Conservation (phyloP, 2,888 invertebrate genomes). For the Sminthurinus aureus region DNA sequence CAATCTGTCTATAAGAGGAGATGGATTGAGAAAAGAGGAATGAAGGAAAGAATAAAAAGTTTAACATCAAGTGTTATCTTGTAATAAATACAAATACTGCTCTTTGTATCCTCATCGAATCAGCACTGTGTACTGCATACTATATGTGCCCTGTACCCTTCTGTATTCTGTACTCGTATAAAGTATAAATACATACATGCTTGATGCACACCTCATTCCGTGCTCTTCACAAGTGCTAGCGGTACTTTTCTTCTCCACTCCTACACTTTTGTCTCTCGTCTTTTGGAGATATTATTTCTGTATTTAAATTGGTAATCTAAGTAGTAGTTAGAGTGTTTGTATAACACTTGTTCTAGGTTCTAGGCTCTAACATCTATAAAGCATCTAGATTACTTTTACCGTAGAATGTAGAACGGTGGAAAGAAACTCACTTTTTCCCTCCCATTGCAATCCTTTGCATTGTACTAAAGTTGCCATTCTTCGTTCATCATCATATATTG, state of each 20-base stretch:
- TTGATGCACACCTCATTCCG: too few species aligned
- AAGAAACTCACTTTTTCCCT: neutral
- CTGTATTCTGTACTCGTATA: neutral
- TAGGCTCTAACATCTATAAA: too few species aligned
- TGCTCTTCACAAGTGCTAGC: too few species aligned
- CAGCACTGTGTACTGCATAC: neutral
- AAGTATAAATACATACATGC: too few species aligned
- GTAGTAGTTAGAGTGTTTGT: neutral
- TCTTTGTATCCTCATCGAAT: neutral
- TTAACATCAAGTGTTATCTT: constrained; percentile 8
- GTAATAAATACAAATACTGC: neutral
- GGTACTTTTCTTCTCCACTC: neutral
- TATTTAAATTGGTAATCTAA: neutral
- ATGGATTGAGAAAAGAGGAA: neutral
- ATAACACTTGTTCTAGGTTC: neutral
- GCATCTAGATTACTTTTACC: neutral
- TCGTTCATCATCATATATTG: too few species aligned
- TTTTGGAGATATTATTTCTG: neutral
- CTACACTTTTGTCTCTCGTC: too few species aligned
- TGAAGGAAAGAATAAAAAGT: neutral
- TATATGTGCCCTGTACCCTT: neutral
- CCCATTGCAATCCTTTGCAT: neutral
- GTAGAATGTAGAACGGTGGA: neutral
- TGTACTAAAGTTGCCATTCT: neutral
- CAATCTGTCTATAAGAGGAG: neutral